Percentiles rank a stretch among this genome's conserved stretches.
Conservation (phyloP, 2,888 invertebrate genomes). For the Caenorhabditis zanzibari region DNA sequence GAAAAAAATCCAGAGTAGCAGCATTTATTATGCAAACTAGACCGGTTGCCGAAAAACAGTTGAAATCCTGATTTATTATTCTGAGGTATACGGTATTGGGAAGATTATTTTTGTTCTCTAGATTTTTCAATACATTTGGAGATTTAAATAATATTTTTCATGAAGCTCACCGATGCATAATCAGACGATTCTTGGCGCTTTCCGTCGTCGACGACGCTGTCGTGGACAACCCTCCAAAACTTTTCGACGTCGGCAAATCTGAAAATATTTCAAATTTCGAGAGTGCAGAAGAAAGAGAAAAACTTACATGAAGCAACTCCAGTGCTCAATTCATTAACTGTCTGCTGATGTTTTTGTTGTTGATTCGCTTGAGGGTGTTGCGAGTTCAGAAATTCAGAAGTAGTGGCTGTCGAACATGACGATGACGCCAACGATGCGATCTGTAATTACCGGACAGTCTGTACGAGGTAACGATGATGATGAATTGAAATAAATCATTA, state of each 20-base stretch:
- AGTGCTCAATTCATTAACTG: conserved; percentile 54
- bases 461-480: not conserved
- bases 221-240: conserved; percentile 61
- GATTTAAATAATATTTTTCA: conserved; percentile 4
- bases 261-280: no score
- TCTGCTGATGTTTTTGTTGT: conserved; percentile 41
- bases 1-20: conserved; percentile 3
- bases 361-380: conserved; percentile 27
- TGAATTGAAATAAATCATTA: conserved; percentile 24
- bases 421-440: conserved; percentile 73
- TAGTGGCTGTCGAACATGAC: conserved; percentile 69
- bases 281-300: not conserved
- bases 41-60: not conserved
- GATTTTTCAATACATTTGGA: no score
- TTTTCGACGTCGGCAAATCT: conserved; percentile 61
- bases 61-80: not conserved
- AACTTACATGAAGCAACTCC: conserved; percentile 35
- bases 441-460: conserved; percentile 47
- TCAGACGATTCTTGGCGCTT: conserved; percentile 72
- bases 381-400: conserved; percentile 63
- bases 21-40: conserved; percentile 4
- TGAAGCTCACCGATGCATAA: conserved; percentile 73
- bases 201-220: conserved; percentile 53
- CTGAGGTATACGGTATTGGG: not conserved
- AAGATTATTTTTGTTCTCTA: not conserved